Evolutionary conservation across 2,888 invertebrate species (phyloP).

Genomic region (Blomia tropicalis): DNA sequence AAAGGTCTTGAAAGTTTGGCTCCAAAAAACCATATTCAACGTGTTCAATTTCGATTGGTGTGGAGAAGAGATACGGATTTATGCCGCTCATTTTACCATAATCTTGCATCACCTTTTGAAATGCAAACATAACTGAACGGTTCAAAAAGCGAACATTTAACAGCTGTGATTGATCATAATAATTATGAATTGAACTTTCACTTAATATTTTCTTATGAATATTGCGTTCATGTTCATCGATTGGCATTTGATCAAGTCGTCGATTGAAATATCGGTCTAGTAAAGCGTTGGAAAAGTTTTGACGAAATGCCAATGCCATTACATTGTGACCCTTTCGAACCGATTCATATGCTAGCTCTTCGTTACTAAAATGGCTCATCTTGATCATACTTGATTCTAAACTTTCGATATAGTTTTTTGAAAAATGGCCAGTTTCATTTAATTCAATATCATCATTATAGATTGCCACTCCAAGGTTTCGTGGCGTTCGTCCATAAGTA

Average conservation of each 20-base stretch:
- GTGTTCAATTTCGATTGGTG: slow-evolving; percentile 33
- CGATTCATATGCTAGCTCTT: slow-evolving; percentile 51
- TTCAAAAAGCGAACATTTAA: slow-evolving; percentile 5
- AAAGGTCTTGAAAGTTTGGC: slow-evolving; percentile 84
- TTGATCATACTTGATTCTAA: slow-evolving; percentile 4
- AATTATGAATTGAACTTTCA: background rate
- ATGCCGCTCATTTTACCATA: slow-evolving; percentile 51
- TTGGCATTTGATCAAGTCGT: slow-evolving; percentile 51
- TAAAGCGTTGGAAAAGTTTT: slow-evolving; percentile 71
- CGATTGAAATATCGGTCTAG: slow-evolving; percentile 55
- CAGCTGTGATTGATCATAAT: background rate
- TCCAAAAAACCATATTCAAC: slow-evolving; percentile 37
- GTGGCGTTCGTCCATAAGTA: slow-evolving; percentile 20
- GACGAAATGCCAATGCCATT: slow-evolving; percentile 72
- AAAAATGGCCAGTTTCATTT: background rate
- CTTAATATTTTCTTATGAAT: background rate
- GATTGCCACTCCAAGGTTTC: slow-evolving; percentile 19
- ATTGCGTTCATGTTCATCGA: slow-evolving; percentile 49
- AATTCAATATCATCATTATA: slow-evolving; percentile 5
- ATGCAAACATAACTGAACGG: background rate
- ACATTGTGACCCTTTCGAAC: slow-evolving; percentile 61
- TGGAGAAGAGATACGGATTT: slow-evolving; percentile 58
- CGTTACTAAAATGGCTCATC: slow-evolving; percentile 27
- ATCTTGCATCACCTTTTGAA: background rate
- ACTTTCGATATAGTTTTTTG: slow-evolving; percentile 3